phyloP scores from a whole-genome alignment of 2,113 vertebrate species.

The Macrotis lagotis region DNA sequence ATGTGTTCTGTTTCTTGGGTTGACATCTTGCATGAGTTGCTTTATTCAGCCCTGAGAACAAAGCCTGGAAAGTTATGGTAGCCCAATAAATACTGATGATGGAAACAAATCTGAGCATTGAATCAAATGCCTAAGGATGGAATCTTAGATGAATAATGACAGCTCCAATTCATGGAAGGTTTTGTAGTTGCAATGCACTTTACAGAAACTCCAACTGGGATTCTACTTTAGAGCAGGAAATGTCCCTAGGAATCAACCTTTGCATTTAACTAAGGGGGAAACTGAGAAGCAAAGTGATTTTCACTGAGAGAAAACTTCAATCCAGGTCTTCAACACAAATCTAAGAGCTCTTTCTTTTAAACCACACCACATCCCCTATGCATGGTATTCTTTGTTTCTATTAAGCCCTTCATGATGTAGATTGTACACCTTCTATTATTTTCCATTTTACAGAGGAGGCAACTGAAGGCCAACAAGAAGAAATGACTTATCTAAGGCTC shows the following conservation, averaged over 20 bases:
- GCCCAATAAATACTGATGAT: neutral
- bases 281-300: neutral
- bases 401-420: neutral
- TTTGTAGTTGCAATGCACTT: neutral
- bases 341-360: neutral
- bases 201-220: neutral
- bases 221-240: neutral
- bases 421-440: neutral
- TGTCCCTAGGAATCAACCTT: neutral
- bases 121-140: neutral
- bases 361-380: neutral
- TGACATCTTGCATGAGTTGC: neutral
- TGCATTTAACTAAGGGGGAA: neutral
- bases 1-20: neutral
- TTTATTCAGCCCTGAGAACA: neutral
- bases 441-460: neutral
- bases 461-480: neutral
- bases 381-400: neutral
- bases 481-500: neutral
- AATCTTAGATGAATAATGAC: neutral
- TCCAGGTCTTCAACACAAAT: neutral
- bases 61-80: neutral
- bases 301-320: neutral
- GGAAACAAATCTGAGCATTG: neutral
- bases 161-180: neutral